Conservation (phyloP, 2,888 invertebrate species). For the Bombyx huttoni region DNA sequence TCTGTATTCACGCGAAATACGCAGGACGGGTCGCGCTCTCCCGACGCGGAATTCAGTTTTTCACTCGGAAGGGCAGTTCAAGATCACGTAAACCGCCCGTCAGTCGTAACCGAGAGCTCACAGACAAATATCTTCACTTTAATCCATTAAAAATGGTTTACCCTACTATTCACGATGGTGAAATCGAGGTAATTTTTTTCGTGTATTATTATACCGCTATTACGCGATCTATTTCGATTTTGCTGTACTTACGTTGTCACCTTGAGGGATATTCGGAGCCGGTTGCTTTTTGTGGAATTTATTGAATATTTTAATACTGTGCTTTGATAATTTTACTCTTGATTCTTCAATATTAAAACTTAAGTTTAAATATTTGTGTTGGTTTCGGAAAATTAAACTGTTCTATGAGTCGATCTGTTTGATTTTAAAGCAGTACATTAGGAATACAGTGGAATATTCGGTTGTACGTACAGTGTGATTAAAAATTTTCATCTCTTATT, state of each 20-base stretch:
- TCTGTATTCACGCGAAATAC: constrained; percentile 37
- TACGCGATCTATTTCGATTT: constrained; percentile 29
- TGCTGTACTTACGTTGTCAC: constrained; percentile 17
- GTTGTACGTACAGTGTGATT: no score
- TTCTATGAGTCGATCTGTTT: no score
- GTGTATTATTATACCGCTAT: constrained; percentile 12
- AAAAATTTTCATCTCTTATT: no score
- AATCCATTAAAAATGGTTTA: constrained; percentile 51
- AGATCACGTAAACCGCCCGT: constrained; percentile 59
- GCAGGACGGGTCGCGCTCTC: constrained; percentile 41
- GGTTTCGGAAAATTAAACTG: no score
- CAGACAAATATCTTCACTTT: constrained; percentile 32
- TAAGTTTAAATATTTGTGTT: no score
- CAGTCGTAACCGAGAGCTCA: constrained; percentile 35
- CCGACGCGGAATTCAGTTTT: constrained; percentile 49
- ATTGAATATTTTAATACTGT: background rate
- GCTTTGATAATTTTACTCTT: no score
- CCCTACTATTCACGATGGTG: constrained; percentile 53
- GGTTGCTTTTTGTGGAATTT: constrained; percentile 9
- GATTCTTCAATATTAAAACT: no score
- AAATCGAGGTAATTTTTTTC: constrained; percentile 49
- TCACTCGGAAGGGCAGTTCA: constrained; percentile 69
- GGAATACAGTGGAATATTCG: no score
- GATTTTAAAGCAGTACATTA: no score
- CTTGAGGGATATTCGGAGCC: constrained; percentile 26